A percentile compares a stretch with the other conserved stretches of the same genome.
phyloP scores from a whole-genome alignment of 2,888 invertebrate genomes.

The Lysandra bellargus region DNA sequence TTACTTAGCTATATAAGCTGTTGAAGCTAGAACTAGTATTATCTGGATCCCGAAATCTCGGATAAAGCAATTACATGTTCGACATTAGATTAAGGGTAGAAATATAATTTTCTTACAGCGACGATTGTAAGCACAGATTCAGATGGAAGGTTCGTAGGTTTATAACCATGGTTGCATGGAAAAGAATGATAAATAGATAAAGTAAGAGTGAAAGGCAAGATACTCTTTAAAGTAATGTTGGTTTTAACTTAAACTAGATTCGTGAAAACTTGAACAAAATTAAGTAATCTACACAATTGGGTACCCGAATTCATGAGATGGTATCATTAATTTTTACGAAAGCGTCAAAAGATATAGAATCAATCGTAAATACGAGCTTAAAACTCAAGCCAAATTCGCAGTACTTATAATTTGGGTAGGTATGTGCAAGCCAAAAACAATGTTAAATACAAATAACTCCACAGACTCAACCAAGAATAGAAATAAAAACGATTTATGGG shows the following conservation, averaged over 20 bases:
- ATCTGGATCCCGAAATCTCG: neutral
- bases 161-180: no score
- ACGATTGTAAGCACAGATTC: neutral
- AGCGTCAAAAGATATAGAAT: neutral
- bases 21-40: conserved; percentile 14
- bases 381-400: neutral
- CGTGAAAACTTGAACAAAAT: neutral
- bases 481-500: no score
- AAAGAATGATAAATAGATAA: neutral
- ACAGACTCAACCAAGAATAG: no score
- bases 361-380: neutral
- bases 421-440: neutral
- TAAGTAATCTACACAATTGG: no score
- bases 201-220: neutral
- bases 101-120: conserved; percentile 13
- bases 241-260: neutral
- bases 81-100: conserved; percentile 24
- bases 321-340: neutral
- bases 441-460: no score
- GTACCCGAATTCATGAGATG: no score
- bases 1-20: conserved; percentile 10
- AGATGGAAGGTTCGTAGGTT: neutral
- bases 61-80: neutral
- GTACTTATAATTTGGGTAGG: neutral
- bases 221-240: neutral